phyloP scores from a whole-genome alignment of 2,113 vertebrate species.

The Callopanchax toddi region DNA sequence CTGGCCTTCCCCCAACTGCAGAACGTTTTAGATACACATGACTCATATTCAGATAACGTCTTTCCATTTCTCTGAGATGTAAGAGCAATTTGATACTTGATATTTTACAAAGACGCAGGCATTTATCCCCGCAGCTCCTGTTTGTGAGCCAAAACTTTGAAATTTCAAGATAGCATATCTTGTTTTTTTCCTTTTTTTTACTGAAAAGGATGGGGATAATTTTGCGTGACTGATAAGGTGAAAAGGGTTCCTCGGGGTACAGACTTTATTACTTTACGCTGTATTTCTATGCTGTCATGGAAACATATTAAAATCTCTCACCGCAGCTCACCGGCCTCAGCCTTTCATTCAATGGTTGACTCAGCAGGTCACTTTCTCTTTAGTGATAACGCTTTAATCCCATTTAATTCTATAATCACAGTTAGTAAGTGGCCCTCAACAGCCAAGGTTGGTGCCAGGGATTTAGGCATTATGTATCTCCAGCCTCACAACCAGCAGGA shows the following conservation, averaged over 20 bases:
- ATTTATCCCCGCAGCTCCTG: conserved; percentile 17
- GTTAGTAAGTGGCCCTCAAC: conserved; percentile 60
- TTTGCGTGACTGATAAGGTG: conserved; percentile 25
- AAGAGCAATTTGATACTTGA: conserved; percentile 37
- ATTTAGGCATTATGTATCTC: conserved; percentile 37
- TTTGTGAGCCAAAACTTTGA: conserved; percentile 19
- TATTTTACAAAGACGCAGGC: conserved; percentile 29
- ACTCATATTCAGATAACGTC: conserved; percentile 42
- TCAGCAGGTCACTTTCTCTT: conserved; percentile 56
- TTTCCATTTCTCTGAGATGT: conserved; percentile 33
- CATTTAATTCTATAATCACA: conserved; percentile 73
- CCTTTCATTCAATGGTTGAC: conserved; percentile 34
- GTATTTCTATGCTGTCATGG: conserved; percentile 9
- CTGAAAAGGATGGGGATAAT: conserved; percentile 31
- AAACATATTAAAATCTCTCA: conserved; percentile 7
- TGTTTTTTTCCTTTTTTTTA: conserved; percentile 35
- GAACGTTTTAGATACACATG: conserved; percentile 55
- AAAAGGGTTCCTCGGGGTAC: neutral
- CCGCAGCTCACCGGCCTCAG: conserved; percentile 14
- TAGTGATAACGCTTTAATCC: conserved; percentile 72
- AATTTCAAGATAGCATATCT: conserved; percentile 18
- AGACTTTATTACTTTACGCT: conserved; percentile 1
- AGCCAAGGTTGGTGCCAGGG: conserved; percentile 49
- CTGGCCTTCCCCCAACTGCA: conserved; percentile 53
- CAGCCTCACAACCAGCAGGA: conserved; percentile 48